Percentiles rank a stretch among this genome's conserved stretches.
Conservation (phyloP, 2,797 vertebrate genomes). For the Synanceia verrucosa region DNA sequence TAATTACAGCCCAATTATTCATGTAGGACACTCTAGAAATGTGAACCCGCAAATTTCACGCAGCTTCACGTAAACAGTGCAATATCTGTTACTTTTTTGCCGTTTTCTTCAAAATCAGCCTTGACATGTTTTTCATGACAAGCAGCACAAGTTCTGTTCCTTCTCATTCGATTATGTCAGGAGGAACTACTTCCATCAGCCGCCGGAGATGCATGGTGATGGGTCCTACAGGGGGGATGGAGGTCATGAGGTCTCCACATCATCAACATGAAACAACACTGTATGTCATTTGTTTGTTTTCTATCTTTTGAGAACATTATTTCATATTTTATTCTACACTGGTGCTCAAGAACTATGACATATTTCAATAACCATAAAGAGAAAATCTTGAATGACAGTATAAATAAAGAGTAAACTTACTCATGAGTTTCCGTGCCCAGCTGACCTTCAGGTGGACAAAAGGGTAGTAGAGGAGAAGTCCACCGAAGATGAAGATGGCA, state of each 20-base stretch:
- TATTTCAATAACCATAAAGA: neutral
- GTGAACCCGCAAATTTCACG: neutral
- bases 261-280: too few relatives aligned
- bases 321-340: neutral
- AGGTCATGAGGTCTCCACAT: neutral
- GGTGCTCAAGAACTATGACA: neutral
- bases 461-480: slow-evolving; percentile 88
- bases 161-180: slow-evolving; percentile 79
- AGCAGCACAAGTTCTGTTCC: neutral
- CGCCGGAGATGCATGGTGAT: slow-evolving; percentile 92
- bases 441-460: slow-evolving; percentile 87
- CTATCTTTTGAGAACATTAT: neutral
- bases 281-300: neutral
- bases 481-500: slow-evolving; percentile 88
- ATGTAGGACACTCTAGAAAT: neutral
- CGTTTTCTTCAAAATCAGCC: neutral
- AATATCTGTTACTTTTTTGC: neutral
- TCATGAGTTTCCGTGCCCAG: slow-evolving; percentile 87
- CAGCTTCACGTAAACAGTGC: neutral
- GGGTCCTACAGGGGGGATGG: slow-evolving; percentile 77
- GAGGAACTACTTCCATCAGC: slow-evolving; percentile 92
- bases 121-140: neutral
- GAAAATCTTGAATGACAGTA: neutral
- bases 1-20: too few relatives aligned
- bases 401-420: slow-evolving; percentile 76